These are phyloP conservation scores for Lasaia peninsularis DNA, from an alignment of 1,140 invertebrate species.

Conservation along the genomic window DNA sequence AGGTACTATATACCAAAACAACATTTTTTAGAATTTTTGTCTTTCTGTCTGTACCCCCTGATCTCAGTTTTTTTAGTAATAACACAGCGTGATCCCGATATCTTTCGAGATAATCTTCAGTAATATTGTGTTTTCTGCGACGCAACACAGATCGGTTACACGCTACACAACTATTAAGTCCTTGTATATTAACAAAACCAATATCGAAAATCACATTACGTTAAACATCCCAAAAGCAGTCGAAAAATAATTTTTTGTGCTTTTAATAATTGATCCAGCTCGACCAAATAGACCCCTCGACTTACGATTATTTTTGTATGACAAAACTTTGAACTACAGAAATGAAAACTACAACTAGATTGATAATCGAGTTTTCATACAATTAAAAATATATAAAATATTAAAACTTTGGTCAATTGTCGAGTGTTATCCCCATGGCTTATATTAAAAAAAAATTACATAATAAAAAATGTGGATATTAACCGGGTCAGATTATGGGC, in stretches of 20 bases:
- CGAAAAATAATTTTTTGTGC: background rate
- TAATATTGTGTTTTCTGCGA: constrained; percentile 11
- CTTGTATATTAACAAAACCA: background rate
- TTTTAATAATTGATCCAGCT: background rate
- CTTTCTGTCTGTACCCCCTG: no score
- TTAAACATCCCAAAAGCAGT: background rate
- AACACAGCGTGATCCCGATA: constrained; percentile 13
- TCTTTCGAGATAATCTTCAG: constrained; percentile 14
- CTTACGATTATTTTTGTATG: background rate
- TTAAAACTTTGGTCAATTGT: background rate
- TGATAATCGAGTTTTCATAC: background rate
- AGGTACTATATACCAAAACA: no score
- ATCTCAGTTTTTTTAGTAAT: constrained; percentile 18
- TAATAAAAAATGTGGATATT: background rate
- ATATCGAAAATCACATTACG: background rate
- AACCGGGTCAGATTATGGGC: constrained; percentile 1
- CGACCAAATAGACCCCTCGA: background rate
- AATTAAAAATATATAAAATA: constrained; percentile 3
- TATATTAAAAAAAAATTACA: background rate
- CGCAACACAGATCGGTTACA: background rate
- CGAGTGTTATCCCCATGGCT: background rate
- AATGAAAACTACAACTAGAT: background rate
- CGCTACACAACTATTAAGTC: background rate
- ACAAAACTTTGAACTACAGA: background rate
- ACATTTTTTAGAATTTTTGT: no score